Conservation (phyloP, 2,797 vertebrate genomes). For the Acrocephalus scirpaceus region DNA sequence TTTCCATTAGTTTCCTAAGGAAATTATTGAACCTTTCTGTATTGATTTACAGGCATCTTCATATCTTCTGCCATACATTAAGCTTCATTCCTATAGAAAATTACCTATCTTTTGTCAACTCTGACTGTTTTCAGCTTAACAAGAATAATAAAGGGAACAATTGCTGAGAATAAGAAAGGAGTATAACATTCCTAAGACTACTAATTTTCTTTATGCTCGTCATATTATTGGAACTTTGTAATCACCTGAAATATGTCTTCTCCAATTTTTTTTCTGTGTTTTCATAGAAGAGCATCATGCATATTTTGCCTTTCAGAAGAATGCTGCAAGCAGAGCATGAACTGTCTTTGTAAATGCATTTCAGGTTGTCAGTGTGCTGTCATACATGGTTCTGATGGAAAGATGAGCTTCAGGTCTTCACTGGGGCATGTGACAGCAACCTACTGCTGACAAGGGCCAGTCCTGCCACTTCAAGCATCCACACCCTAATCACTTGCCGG, state of each 20-base stretch:
- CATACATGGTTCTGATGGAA: accelerated
- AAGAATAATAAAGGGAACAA: not conserved
- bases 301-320: not conserved
- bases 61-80: not conserved
- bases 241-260: not conserved
- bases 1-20: not conserved
- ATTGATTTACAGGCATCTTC: not conserved
- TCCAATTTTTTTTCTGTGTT: not conserved
- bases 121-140: not conserved
- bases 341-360: not conserved
- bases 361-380: not conserved
- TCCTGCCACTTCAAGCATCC: not conserved
- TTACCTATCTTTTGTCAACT: not conserved
- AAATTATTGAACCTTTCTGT: not conserved
- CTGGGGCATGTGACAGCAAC: accelerated
- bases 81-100: not conserved
- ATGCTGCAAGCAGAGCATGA: not conserved
- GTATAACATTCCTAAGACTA: not conserved
- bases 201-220: not conserved
- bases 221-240: not conserved
- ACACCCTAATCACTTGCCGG: not conserved
- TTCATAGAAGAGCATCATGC: not conserved
- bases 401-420: not conserved
- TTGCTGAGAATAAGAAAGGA: not conserved
- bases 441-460: not conserved